These are phyloP conservation scores for Sternarchorhynchus goeldii DNA, from an alignment of 2,797 vertebrate genomes.

Conservation along the genomic window DNA sequence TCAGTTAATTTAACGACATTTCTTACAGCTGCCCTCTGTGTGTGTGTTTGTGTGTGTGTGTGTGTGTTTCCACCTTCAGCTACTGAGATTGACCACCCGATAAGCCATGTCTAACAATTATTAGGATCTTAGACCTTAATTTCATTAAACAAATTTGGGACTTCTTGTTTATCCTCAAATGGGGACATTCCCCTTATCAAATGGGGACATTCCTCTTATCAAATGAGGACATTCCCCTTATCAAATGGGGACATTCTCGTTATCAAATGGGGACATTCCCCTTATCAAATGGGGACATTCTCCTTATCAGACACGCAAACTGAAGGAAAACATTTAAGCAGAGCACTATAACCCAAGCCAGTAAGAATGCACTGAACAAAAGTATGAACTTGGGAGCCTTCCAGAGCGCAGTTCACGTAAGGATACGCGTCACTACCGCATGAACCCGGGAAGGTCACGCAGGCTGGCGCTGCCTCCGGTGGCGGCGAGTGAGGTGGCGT, in stretches of 20 bases:
- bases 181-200: conserved; percentile 61
- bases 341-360: too few relatives aligned
- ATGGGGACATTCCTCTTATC: conserved; percentile 50
- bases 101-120: too few relatives aligned
- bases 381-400: too few relatives aligned
- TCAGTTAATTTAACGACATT: not conserved
- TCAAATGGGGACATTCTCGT: too few relatives aligned
- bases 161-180: conserved; percentile 56
- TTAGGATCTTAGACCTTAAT: not conserved
- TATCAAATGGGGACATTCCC: too few relatives aligned
- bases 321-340: too few relatives aligned
- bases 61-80: too few relatives aligned
- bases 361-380: not conserved
- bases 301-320: too few relatives aligned
- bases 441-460: too few relatives aligned
- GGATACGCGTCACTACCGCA: not conserved
- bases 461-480: too few relatives aligned
- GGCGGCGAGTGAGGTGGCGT: not conserved
- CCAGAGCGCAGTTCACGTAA: not conserved
- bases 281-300: too few relatives aligned
- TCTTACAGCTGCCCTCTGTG: not conserved
- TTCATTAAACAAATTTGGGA: conserved; percentile 31
- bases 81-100: too few relatives aligned
- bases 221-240: conserved; percentile 24
- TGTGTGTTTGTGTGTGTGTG: not conserved